phyloP scores from a whole-genome alignment of 2,797 vertebrate genomes.

The Morelia viridis region DNA sequence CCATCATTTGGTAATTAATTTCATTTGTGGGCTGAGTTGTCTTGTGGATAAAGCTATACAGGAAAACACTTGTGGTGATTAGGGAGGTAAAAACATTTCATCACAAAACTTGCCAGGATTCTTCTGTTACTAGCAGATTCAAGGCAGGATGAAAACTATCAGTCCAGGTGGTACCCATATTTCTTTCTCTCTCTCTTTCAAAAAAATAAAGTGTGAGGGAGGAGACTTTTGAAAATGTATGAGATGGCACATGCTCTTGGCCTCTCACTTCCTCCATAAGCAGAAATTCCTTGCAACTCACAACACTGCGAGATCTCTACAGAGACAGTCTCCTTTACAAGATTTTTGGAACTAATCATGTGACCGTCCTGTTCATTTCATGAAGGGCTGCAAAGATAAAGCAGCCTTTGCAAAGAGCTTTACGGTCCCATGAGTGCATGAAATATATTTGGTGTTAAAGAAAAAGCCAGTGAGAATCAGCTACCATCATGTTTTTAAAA shows the following conservation, averaged over 20 bases:
- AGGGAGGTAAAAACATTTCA: background rate
- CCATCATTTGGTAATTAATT: background rate
- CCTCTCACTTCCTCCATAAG: background rate
- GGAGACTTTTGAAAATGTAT: background rate
- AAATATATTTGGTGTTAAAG: background rate
- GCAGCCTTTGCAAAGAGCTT: background rate
- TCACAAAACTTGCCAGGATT: background rate
- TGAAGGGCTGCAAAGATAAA: background rate
- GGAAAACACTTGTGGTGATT: background rate
- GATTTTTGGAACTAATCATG: background rate
- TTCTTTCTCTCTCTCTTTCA: background rate
- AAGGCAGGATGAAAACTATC: background rate
- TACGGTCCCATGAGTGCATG: background rate
- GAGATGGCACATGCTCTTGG: background rate
- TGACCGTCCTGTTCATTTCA: background rate
- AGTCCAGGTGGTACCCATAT: background rate
- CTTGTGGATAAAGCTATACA: background rate
- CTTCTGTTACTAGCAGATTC: background rate
- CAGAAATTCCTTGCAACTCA: background rate
- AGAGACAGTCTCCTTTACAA: background rate
- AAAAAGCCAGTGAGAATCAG: background rate
- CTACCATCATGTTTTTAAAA: background rate
- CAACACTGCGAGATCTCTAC: too few relatives aligned
- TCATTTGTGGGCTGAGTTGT: background rate
- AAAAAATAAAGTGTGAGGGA: background rate